A percentile compares a stretch with the other conserved stretches of the same genome.
These are phyloP conservation scores for Oceanites oceanicus DNA, from an alignment of 2,113 vertebrate genomes.

Conservation along the genomic window DNA sequence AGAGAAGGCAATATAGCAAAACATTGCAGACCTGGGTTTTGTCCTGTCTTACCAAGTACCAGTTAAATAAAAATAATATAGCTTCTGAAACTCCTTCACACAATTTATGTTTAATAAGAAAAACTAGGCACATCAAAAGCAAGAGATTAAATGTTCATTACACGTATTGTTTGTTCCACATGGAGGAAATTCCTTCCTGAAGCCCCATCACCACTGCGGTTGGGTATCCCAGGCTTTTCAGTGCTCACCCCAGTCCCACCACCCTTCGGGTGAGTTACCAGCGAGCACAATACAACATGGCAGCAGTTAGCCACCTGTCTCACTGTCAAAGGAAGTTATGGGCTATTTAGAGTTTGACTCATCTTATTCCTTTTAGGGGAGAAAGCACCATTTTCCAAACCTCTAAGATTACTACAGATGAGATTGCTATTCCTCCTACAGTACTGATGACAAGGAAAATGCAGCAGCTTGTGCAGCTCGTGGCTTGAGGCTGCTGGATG, in stretches of 20 bases:
- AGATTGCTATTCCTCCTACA: background rate
- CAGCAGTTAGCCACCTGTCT: background rate
- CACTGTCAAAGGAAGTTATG: background rate
- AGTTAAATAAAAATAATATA: background rate
- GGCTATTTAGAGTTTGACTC: background rate
- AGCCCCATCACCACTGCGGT: background rate
- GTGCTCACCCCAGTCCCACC: background rate
- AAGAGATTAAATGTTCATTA: background rate
- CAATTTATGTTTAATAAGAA: background rate
- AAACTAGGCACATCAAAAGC: background rate
- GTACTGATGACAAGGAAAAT: background rate
- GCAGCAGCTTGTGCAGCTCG: background rate
- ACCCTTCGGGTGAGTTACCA: background rate
- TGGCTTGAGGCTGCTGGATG: background rate
- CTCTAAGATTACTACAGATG: background rate
- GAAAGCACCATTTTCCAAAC: background rate
- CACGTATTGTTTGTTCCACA: background rate
- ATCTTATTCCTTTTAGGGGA: background rate
- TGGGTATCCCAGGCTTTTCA: background rate
- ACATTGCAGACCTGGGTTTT: background rate
- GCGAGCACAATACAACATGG: accelerated
- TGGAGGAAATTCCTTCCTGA: background rate
- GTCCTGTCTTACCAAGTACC: background rate
- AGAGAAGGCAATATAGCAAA: background rate
- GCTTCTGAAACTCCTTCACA: background rate